Conservation (phyloP, 1,140 invertebrate genomes). For the Leptinotarsa defecta region DNA sequence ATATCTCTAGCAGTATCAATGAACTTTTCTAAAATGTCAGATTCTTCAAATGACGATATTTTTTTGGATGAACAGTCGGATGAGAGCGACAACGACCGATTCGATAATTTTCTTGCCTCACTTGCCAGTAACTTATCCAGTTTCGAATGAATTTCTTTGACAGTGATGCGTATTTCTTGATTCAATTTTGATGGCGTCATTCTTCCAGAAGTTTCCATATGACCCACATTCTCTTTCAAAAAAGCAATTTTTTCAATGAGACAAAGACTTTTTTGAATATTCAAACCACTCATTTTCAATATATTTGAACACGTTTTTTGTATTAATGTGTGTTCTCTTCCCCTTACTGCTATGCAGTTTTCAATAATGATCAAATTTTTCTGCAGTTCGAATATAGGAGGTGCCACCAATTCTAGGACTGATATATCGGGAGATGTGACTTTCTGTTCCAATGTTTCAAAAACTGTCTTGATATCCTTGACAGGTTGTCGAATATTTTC, state of each 20-base stretch:
- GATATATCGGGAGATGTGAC: slow-evolving; percentile 54
- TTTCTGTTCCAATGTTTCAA: slow-evolving; percentile 58
- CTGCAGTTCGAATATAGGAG: slow-evolving; percentile 65
- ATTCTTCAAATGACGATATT: slow-evolving; percentile 39
- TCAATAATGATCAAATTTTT: slow-evolving; percentile 67
- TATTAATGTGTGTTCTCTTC: slow-evolving; percentile 66
- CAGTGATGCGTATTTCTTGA: slow-evolving; percentile 59
- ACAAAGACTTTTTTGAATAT: slow-evolving; percentile 60
- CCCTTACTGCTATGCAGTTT: slow-evolving; percentile 70
- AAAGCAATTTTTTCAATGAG: slow-evolving; percentile 57
- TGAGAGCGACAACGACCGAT: slow-evolving; percentile 32
- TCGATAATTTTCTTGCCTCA: slow-evolving; percentile 44
- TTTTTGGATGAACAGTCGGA: slow-evolving; percentile 10
- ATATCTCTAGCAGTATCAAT: slow-evolving; percentile 53
- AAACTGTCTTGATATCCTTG: slow-evolving; percentile 65
- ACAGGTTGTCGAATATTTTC: slow-evolving; percentile 66
- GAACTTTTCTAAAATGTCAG: slow-evolving; percentile 39
- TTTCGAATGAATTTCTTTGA: slow-evolving; percentile 60
- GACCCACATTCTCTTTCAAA: slow-evolving; percentile 57
- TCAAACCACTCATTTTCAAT: slow-evolving; percentile 61
- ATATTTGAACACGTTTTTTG: slow-evolving; percentile 68
- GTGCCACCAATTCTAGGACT: slow-evolving; percentile 63
- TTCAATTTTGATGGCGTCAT: slow-evolving; percentile 55
- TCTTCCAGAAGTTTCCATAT: slow-evolving; percentile 57
- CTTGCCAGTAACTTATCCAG: slow-evolving; percentile 58